Conservation (phyloP, 2,888 invertebrate genomes). For the Ypsolopha sequella region DNA sequence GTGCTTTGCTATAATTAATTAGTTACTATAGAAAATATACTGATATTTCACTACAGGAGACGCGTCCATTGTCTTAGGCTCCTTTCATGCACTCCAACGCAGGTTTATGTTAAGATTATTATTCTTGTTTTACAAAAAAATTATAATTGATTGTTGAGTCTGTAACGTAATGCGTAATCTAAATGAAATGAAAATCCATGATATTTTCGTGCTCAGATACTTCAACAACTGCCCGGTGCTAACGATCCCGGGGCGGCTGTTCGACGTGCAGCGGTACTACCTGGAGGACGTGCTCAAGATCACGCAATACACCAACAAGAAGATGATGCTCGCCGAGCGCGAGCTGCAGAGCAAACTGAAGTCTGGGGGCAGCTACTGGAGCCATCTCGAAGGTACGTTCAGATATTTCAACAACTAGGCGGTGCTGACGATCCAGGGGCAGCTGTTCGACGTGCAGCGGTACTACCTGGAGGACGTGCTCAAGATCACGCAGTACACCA, state of each 20-base stretch:
- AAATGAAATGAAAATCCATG: no score
- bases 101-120: no score
- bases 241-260: constrained; percentile 80
- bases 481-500: constrained; percentile 67
- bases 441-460: constrained; percentile 79
- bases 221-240: constrained; percentile 86
- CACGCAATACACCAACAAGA: constrained; percentile 66
- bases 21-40: no score
- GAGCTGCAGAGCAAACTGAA: constrained; percentile 39
- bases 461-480: constrained; percentile 87
- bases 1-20: no score
- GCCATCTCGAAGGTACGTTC: constrained; percentile 43
- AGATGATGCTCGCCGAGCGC: constrained; percentile 51
- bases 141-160: no score
- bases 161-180: no score
- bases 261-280: constrained; percentile 80
- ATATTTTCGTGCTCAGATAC: constrained; percentile 61
- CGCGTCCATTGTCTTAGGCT: no score
- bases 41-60: no score
- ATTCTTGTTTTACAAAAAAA: no score
- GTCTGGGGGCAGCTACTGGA: constrained; percentile 49
- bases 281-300: constrained; percentile 83
- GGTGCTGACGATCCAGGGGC: constrained; percentile 82
- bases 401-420: constrained; percentile 85
- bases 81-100: no score